Percentiles rank a stretch among this genome's conserved stretches.
Conservation (phyloP, 2,888 invertebrate genomes). For the Heliconius aoede region DNA sequence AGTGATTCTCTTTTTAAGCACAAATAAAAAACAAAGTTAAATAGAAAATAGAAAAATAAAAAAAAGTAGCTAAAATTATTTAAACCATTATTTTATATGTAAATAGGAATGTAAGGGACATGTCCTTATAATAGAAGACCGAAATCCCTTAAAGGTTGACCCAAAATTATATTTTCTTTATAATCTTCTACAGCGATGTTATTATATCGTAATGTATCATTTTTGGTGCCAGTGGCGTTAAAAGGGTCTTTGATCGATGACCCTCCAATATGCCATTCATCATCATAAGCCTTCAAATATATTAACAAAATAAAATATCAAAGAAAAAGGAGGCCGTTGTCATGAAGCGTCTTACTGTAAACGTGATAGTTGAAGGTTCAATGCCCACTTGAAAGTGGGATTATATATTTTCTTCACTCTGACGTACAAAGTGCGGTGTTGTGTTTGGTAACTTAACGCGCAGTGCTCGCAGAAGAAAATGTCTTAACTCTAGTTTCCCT, state of each 20-base stretch:
- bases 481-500: not conserved
- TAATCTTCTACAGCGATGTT: constrained; percentile 29
- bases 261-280: constrained; percentile 45
- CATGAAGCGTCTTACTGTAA: not conserved
- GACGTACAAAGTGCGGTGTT: too few relatives aligned
- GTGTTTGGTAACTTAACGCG: not conserved
- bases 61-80: too few relatives aligned
- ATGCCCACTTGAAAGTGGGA: not conserved
- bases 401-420: too few relatives aligned
- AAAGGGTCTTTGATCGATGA: constrained; percentile 65
- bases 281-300: constrained; percentile 45
- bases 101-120: not conserved
- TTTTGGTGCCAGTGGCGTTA: constrained; percentile 60
- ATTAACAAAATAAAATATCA: constrained; percentile 39
- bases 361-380: not conserved
- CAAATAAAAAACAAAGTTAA: too few relatives aligned
- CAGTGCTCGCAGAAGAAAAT: not conserved
- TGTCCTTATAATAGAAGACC: not conserved
- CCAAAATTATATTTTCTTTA: constrained; percentile 24
- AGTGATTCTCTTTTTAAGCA: too few relatives aligned
- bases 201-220: constrained; percentile 60
- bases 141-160: constrained; percentile 4
- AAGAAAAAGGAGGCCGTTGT: not conserved
- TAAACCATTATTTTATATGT: not conserved
- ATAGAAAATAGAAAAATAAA: too few relatives aligned